Evolutionary conservation across 2,888 invertebrate genomes (phyloP), one percentile per base, ranked within the genome.

Genomic region (Ligdia adustata): DNA sequence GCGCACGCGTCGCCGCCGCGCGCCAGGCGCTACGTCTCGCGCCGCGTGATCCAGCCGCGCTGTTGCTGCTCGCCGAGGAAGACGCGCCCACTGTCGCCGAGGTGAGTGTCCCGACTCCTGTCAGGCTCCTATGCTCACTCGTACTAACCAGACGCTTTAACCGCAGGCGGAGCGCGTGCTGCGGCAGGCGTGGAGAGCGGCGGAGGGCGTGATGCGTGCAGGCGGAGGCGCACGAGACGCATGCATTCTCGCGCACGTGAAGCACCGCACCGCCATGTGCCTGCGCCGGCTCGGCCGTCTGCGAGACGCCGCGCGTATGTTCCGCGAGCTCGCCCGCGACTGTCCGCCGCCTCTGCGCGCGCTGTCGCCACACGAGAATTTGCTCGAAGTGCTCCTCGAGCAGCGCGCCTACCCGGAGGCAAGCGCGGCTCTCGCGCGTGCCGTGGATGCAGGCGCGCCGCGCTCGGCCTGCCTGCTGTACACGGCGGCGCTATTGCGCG

Each of bases 381-480:
- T 99, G 60, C 97, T 99, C 64, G 99, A 99, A 91, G 96, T 96
- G 41, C 90, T 99, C 62, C 89, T 99, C 44, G 99, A 99, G 88
- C 96, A 98, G 93, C 98, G 98, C 82, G 97, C 97, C 0, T 99
- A 98, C 80, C 97, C 98, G 2, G 99, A 99, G 89, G 99, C 52
- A 39, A 60, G 69, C 68, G 87, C 84, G 37, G 70, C 83, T 51
- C 59, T 86, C 44, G 80, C 83, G 55, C 78, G 83, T 12, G 70
- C 97, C 81, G 99, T 98, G 82, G 99, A 99, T 81, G 97, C 97
- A 61, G 96, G 95, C 64, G 88, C 97, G 73, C 98, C 98, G 38
- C 98, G 98, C 84, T 98, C 98, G 27, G 99, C 99, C 24, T 95
- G 97, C 20, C 95, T 98, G 72, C 96, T 97, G 82, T 99, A 98